Conservation (phyloP, 1,140 invertebrate genomes). For the Formica exsecta region DNA sequence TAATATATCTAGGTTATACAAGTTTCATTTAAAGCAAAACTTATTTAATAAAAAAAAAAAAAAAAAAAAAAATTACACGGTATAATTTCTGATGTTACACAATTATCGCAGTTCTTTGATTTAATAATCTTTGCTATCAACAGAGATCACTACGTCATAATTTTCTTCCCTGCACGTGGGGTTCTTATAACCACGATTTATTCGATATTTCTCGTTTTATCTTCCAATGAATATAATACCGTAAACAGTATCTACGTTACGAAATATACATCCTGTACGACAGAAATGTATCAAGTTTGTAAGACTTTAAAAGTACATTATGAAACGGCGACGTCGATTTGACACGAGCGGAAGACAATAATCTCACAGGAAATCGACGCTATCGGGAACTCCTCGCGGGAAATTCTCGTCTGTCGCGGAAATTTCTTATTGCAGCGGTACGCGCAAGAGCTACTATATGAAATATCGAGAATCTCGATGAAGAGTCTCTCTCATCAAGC, state of each 20-base stretch:
- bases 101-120: background rate
- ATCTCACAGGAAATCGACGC: slow-evolving; percentile 31
- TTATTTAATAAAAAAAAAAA: background rate
- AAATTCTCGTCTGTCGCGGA: slow-evolving; percentile 18
- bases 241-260: background rate
- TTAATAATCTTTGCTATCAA: slow-evolving; percentile 5
- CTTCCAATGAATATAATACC: slow-evolving; percentile 8
- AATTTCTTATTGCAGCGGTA: slow-evolving; percentile 37
- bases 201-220: background rate
- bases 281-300: background rate
- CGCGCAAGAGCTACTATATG: slow-evolving; percentile 18
- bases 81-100: background rate
- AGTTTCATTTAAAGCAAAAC: background rate
- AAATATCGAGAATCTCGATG: slow-evolving; percentile 52
- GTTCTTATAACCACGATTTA: background rate
- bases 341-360: slow-evolving; percentile 43
- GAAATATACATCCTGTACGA: background rate
- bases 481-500: slow-evolving; percentile 51
- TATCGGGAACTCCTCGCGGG: background rate
- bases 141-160: background rate
- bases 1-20: background rate
- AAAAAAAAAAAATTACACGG: background rate
- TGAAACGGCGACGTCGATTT: slow-evolving; percentile 21
- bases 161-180: background rate
- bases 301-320: slow-evolving; percentile 4